Evolutionary conservation across 2,113 vertebrate species (phyloP).

Genomic region (Chunga burmeisteri): DNA sequence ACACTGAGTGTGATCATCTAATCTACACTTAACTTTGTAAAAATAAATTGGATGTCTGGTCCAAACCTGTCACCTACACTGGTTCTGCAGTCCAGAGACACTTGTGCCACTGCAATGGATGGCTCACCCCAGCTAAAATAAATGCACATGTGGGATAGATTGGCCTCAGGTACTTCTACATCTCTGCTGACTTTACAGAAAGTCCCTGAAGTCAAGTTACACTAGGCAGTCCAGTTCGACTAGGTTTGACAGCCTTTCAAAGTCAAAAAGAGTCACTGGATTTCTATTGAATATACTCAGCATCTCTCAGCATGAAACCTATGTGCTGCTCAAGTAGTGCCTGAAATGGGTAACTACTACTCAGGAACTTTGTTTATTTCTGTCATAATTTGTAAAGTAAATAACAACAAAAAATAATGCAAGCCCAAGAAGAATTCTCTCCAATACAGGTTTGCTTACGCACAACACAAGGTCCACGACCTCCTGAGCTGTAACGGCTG

Average conservation of each 20-base stretch:
- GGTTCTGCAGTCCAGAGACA: background rate
- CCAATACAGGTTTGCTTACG: background rate
- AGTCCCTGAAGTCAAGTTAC: background rate
- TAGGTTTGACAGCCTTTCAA: background rate
- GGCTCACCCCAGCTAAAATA: background rate
- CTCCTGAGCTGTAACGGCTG: background rate
- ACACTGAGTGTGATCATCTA: background rate
- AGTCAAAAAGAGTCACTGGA: background rate
- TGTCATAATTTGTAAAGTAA: background rate
- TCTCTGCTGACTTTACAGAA: background rate
- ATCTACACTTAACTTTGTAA: background rate
- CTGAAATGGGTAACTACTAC: background rate
- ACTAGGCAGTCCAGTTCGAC: background rate
- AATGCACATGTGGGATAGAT: background rate
- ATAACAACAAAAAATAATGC: background rate
- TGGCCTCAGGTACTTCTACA: background rate
- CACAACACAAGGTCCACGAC: background rate
- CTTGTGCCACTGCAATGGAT: background rate
- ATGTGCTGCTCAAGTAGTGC: background rate
- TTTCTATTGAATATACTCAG: background rate
- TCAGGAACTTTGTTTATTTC: background rate
- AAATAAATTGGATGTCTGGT: background rate
- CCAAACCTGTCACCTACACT: background rate
- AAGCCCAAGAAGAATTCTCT: background rate
- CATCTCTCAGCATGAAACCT: background rate